Conservation (phyloP, 2,888 invertebrate species). For the Tolmerus cingulatus region DNA sequence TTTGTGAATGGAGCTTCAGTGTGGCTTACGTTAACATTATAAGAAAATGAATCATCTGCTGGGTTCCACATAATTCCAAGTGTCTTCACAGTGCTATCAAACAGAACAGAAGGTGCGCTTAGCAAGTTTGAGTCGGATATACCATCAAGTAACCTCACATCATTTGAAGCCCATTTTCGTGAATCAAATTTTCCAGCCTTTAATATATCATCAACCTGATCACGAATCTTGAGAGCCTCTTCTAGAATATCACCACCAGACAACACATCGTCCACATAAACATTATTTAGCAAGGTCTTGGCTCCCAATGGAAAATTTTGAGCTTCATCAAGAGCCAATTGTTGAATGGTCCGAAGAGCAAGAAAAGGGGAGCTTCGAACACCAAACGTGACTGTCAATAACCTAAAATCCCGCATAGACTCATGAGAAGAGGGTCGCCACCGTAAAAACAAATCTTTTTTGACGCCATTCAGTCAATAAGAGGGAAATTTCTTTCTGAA, state of each 20-base stretch:
- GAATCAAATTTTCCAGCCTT: neutral
- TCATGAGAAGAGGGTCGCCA: neutral
- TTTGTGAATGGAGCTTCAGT: no score
- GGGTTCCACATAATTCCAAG: no score
- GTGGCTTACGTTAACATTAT: no score
- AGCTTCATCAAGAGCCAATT: neutral
- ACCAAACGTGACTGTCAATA: neutral
- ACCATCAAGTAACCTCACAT: neutral
- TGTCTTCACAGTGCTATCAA: no score
- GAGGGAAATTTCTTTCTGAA: no score
- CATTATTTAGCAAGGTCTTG: neutral
- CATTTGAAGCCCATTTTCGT: neutral
- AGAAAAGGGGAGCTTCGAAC: constrained; percentile 20
- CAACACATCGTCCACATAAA: neutral
- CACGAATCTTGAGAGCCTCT: neutral
- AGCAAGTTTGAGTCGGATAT: no score
- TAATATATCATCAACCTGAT: neutral
- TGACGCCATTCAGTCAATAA: no score
- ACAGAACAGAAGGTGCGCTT: no score
- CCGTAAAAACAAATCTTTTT: no score
- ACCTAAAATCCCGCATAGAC: neutral
- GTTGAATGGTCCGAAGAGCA: neutral
- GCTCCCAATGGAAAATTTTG: no score
- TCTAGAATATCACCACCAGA: neutral
- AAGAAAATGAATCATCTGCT: no score